Base-by-base conservation (phyloP, 1,140 invertebrate species). In the Zaprionus ghesquierei region DNA sequence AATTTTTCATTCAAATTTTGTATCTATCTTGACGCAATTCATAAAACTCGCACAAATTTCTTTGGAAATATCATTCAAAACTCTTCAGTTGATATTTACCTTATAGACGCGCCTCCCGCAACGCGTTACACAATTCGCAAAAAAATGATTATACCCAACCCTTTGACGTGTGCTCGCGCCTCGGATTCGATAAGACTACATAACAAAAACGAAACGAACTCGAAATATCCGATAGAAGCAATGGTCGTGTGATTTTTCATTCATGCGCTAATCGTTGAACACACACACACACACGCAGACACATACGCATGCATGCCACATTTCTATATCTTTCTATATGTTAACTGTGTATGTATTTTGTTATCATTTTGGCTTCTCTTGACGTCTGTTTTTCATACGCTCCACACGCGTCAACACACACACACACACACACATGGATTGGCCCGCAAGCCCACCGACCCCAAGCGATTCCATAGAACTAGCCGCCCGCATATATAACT, bases 261-360 rank as follows among this genome's bases (percentile, higher is more conserved):
- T 86, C 82, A 86, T 86, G 82, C 82, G 82, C 82, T 79, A 86
- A 86, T 87, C 82, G 75, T 46, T 72, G 66, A 46, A 70, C 66
- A 58, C 46, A 54, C 50, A 33, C 51, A 54, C 13, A 58, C 31
- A 50, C 51, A 69, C 77, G 63, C 74, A 38, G 33, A 58, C 31
- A 38, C 51, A 49, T n/a, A n/a, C n/a, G n/a, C n/a, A n/a, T n/a
- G n/a, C 22, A 61, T 41, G 20, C 0, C 18, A 20, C 69, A 64
- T 65, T 62, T 81, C 27, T 38, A 62, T 64, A 71, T 69, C 41
- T 64, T 75, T 46, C 12, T n/a, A n/a, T n/a, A n/a, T 9, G 27
- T 29, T 15, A n/a, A n/a, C n/a, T 23, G 13, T 27, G 23, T 46
- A 31, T 41, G 20, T 27, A 27, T 29, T 69, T 69, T 77, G 55